Evolutionary conservation across 2,113 vertebrate species (phyloP).

Genomic region (Muntiacus muntjak): DNA sequence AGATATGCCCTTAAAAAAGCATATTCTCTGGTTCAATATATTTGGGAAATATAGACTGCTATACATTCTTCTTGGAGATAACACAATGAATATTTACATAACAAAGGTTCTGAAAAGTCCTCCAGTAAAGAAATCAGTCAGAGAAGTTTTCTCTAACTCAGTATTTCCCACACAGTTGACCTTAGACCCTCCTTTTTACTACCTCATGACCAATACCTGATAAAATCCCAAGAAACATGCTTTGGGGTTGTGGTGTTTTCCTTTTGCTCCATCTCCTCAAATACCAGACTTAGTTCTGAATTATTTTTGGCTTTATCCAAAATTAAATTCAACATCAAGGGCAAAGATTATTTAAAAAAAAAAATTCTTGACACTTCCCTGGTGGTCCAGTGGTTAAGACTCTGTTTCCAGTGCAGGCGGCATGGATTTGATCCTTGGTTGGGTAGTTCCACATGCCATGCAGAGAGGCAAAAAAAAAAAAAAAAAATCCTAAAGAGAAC

Average conservation of each 20-base stretch:
- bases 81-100: not conserved
- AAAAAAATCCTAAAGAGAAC: not conserved
- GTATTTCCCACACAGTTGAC: not conserved
- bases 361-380: not conserved
- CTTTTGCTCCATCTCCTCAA: not conserved
- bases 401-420: not conserved
- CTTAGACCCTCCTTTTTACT: not conserved
- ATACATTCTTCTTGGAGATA: not conserved
- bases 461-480: not conserved
- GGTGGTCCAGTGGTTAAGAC: not conserved
- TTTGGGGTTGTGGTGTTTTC: not conserved
- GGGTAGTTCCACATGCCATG: not conserved
- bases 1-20: not conserved
- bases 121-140: not conserved
- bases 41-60: not conserved
- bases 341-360: not conserved
- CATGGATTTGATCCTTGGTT: not conserved
- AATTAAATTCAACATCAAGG: not conserved
- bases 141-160: not conserved
- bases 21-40: not conserved
- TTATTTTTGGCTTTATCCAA: not conserved
- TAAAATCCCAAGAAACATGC: not conserved
- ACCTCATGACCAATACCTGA: not conserved
- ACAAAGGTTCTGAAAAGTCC: not conserved
- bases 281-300: not conserved